Base-by-base conservation (phyloP, 1,140 invertebrate genomes). In the Zaprionus tsacasi region DNA sequence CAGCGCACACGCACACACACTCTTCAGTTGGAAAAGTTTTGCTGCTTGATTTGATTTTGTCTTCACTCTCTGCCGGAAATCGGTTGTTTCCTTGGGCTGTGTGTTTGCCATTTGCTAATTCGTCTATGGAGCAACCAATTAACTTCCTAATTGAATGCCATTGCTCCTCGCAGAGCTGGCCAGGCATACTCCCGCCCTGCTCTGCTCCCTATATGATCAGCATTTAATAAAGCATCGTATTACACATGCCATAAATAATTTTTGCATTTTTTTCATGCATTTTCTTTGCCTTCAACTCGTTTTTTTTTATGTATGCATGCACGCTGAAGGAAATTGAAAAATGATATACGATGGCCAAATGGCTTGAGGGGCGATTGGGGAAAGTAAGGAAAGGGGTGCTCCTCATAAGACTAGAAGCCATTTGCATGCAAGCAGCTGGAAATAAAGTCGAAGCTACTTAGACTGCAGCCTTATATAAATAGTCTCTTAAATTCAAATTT, bases 101-200 rank as follows among this genome's bases (percentile, higher is more conserved):
- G 70, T 55, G 70, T 55, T 59, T 48, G 82, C 70, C 60, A 57
- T 78, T 78, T 43, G 63, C 66, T 70, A 74, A 75, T 70, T 58
- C 78, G 59, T 68, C 60, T 48, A 50, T 76, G 33, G 43, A 43
- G 67, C 65, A 66, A 63, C 85, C 85, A 89, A 88, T 89, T 89
- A 89, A 71, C 71, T 70, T 81, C 76, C 88, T 90, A 89, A 89
- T 89, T 89, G 78, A 89, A 89, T 90, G 71, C 68, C 78, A 71
- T 69, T 70, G 59, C 63, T 48, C 48, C 66, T 59, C 65, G 66
- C 68, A 43, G 21, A 77, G 35, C 66, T 73, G 57, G 59, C 55
- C 56, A 54, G 7, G 17, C 87, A 75, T 21, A 21, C 21, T 1
- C 21, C 21, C 2, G 1, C 21, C 21, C 21, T 21, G 21, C 21